Percentiles rank a stretch among this genome's conserved stretches.
These are phyloP conservation scores for Lycophotia porphyrea DNA, from an alignment of 2,888 invertebrate genomes.

Conservation along the genomic window DNA sequence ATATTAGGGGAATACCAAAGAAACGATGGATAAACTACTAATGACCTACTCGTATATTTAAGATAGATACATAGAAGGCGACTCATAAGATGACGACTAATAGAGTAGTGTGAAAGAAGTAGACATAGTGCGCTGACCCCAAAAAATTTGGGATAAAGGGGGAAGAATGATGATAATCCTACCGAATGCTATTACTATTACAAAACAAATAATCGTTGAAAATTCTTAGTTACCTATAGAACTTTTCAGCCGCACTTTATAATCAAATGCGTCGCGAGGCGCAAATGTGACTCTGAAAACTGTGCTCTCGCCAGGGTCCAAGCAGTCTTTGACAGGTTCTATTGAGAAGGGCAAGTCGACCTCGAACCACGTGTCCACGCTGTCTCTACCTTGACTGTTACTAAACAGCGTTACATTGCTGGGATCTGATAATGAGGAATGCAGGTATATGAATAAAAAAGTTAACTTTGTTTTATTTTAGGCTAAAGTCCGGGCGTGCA, in stretches of 20 bases:
- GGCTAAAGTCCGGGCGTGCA: neutral
- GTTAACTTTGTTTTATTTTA: neutral
- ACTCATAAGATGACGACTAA: neutral
- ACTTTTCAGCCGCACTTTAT: slow-evolving; percentile 83
- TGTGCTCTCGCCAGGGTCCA: slow-evolving; percentile 82
- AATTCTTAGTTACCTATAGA: slow-evolving; percentile 77
- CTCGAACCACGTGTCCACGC: slow-evolving; percentile 87
- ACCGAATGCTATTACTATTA: neutral
- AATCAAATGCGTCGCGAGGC: slow-evolving; percentile 89
- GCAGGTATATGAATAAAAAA: neutral
- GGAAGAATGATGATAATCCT: neutral
- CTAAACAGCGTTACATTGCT: slow-evolving; percentile 85
- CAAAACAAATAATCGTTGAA: neutral
- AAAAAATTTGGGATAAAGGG: neutral
- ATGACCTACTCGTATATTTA: too few species aligned
- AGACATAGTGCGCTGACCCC: neutral
- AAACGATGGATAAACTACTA: neutral
- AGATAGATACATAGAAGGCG: too few species aligned
- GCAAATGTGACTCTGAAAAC: slow-evolving; percentile 88
- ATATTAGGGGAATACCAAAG: neutral
- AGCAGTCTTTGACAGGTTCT: slow-evolving; percentile 83
- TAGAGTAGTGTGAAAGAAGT: neutral
- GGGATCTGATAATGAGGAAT: slow-evolving; percentile 66
- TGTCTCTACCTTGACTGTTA: slow-evolving; percentile 77
- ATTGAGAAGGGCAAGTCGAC: slow-evolving; percentile 88